These are phyloP conservation scores for Callimorpha dominula DNA, from an alignment of 2,888 invertebrate genomes.

Conservation along the genomic window DNA sequence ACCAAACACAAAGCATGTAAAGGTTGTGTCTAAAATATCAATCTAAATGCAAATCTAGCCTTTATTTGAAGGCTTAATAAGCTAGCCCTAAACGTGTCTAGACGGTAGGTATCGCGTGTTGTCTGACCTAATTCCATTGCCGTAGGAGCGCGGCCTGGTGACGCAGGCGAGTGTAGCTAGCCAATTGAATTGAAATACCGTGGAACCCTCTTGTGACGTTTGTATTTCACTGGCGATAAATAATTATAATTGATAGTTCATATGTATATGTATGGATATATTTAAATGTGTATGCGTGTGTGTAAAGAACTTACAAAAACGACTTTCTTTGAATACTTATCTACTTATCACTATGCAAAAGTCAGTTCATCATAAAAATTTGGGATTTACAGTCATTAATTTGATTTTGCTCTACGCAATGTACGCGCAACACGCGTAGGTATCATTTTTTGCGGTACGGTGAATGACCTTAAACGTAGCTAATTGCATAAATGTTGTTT, in stretches of 20 bases:
- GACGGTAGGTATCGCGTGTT: background rate
- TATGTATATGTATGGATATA: background rate
- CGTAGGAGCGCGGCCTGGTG: conserved; percentile 5
- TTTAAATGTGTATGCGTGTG: background rate
- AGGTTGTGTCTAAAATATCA: background rate
- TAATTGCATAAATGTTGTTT: too few relatives aligned
- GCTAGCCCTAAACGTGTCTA: conserved; percentile 6
- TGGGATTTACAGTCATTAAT: too few relatives aligned
- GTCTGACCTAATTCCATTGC: conserved; percentile 15
- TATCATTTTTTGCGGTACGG: too few relatives aligned
- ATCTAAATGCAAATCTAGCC: background rate
- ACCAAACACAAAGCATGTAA: background rate
- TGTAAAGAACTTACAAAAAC: too few relatives aligned
- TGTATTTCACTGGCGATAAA: background rate
- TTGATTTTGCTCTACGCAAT: too few relatives aligned
- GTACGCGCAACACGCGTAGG: too few relatives aligned
- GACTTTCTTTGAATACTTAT: too few relatives aligned
- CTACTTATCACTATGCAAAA: too few relatives aligned
- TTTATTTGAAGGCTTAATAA: background rate
- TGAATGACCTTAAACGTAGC: too few relatives aligned
- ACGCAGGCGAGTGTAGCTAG: conserved; percentile 4
- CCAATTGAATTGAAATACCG: conserved; percentile 10
- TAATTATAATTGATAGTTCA: background rate
- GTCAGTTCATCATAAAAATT: too few relatives aligned
- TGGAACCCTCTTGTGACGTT: conserved; percentile 12